Percentiles rank a stretch among this genome's conserved stretches.
Conservation (phyloP, 1,140 invertebrate species). For the Macrotrachela quadricornifera region DNA sequence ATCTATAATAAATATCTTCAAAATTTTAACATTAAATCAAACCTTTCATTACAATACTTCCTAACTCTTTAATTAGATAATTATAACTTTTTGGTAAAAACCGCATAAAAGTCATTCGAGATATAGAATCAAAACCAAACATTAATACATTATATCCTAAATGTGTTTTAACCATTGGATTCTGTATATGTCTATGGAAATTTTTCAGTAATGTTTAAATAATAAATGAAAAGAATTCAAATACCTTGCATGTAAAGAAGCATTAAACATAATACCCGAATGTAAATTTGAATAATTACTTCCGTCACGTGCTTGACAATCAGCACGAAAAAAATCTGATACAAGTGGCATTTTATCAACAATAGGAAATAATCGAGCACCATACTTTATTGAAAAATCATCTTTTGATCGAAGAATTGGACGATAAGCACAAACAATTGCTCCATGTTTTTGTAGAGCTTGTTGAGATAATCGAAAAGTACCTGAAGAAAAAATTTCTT, state of each 20-base stretch:
- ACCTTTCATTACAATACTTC: conserved; percentile 25
- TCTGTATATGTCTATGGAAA: conserved; percentile 27
- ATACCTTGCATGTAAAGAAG: conserved; percentile 14
- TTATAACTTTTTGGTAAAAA: conserved; percentile 58
- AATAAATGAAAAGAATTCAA: no score
- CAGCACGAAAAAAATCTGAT: conserved; percentile 20
- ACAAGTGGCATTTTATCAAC: conserved; percentile 12
- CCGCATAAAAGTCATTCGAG: conserved; percentile 59
- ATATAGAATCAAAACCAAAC: conserved; percentile 72
- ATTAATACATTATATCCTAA: conserved; percentile 55
- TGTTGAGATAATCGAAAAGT: background rate
- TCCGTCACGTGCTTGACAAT: conserved; percentile 14
- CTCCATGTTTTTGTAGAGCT: background rate
- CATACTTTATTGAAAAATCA: background rate
- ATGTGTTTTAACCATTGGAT: conserved; percentile 30
- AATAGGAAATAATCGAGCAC: conserved; percentile 3
- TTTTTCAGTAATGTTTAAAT: no score
- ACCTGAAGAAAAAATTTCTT: background rate
- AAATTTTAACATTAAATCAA: no score
- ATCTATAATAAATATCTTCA: no score
- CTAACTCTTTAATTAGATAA: conserved; percentile 45
- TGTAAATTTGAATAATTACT: conserved; percentile 20
- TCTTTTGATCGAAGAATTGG: conserved; percentile 1
- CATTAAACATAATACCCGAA: conserved; percentile 15
- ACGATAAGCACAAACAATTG: conserved; percentile 3